Evolutionary conservation across 2,888 invertebrate genomes (phyloP).

Genomic region (Phengaris alcon): DNA sequence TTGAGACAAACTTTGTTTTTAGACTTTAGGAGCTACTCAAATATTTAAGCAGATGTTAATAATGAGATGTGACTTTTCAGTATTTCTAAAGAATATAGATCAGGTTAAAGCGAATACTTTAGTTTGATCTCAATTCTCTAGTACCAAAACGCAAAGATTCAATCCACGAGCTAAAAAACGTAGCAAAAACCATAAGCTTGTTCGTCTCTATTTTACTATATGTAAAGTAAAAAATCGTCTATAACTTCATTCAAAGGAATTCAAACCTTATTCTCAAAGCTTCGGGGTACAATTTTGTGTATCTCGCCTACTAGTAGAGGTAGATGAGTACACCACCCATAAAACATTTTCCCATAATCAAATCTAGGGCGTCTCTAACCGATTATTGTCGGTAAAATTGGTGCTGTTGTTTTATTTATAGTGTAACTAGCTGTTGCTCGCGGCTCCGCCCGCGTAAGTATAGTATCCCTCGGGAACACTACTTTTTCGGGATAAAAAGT

Average conservation of each 20-base stretch:
- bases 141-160: background rate
- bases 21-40: too few species aligned
- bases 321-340: too few species aligned
- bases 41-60: too few species aligned
- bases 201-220: background rate
- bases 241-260: conserved; percentile 16
- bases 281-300: background rate
- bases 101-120: too few species aligned
- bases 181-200: background rate
- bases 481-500: too few species aligned
- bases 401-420: conserved; percentile 23
- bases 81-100: too few species aligned
- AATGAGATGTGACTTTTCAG: too few species aligned
- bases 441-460: too few species aligned
- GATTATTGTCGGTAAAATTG: conserved; percentile 38
- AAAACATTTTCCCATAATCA: conserved; percentile 43
- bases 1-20: too few species aligned
- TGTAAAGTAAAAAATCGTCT: background rate
- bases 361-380: conserved; percentile 41
- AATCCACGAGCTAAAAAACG: background rate
- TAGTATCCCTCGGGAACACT: too few species aligned
- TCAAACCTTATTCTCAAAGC: background rate
- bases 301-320: background rate
- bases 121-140: background rate
- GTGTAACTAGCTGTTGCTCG: too few species aligned